Conservation (phyloP, 2,797 vertebrate species). For the Taeniopygia guttata region DNA sequence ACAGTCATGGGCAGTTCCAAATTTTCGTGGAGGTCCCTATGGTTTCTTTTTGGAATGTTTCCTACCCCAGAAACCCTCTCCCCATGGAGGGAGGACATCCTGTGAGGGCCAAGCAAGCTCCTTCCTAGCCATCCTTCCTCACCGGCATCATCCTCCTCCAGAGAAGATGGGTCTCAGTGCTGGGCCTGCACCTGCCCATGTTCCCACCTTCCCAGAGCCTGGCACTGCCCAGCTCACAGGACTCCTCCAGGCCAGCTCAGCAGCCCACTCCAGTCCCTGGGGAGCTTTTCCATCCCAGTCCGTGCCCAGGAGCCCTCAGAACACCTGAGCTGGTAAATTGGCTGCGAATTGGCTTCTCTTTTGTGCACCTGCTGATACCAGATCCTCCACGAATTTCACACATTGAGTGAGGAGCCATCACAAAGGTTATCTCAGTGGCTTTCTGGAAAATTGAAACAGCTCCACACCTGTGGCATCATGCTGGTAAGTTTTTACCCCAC, state of each 20-base stretch:
- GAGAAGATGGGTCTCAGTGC: not conserved
- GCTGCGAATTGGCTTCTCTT: not conserved
- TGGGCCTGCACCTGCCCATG: not conserved
- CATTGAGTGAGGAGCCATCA: fast-evolving
- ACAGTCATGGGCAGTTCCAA: not conserved
- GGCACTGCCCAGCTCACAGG: fast-evolving
- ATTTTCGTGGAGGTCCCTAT: not conserved
- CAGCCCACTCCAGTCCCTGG: not conserved
- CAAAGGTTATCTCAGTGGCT: fast-evolving
- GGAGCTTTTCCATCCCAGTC: not conserved
- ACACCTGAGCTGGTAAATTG: not conserved
- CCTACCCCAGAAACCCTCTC: not conserved
- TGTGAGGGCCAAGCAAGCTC: not conserved
- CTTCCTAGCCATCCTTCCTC: not conserved
- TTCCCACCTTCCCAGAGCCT: not conserved
- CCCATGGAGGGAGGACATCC: not conserved
- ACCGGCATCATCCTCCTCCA: not conserved
- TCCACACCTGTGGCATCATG: fast-evolving
- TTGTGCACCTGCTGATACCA: not conserved
- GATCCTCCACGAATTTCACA: not conserved
- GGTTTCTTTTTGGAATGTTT: not conserved
- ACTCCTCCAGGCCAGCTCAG: not conserved
- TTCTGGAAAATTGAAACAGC: not conserved
- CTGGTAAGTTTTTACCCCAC: not conserved
- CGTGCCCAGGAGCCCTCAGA: not conserved